These are phyloP conservation scores for Scelioninae gen. 1 DNA, from an alignment of 2,888 invertebrate genomes.

Conservation along the genomic window DNA sequence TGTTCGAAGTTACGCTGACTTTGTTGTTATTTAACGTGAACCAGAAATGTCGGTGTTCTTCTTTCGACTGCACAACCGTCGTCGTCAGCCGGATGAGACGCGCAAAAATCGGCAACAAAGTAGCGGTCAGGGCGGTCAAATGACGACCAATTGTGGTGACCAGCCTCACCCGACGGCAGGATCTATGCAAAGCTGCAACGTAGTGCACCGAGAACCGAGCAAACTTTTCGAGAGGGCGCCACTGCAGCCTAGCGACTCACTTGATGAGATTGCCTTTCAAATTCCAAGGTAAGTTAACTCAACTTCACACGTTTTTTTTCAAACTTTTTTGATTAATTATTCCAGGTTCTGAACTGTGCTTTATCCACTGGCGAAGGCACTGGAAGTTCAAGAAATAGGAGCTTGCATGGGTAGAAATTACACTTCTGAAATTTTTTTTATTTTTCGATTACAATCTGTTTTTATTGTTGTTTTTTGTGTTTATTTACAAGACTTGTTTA, in stretches of 20 bases:
- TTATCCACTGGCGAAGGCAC: no score
- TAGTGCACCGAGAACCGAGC: conserved; percentile 88
- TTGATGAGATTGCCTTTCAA: conserved; percentile 95
- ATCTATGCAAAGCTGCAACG: conserved; percentile 85
- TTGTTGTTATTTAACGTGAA: conserved; percentile 60
- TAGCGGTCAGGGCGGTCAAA: conserved; percentile 79
- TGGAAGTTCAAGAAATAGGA: not conserved
- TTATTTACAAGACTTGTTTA: not conserved
- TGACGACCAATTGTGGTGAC: conserved; percentile 81
- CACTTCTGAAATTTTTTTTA: no score
- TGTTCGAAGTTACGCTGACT: conserved; percentile 27
- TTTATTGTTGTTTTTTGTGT: not conserved
- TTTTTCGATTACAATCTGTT: no score
- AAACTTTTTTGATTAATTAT: conserved; percentile 28
- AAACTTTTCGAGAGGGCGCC: conserved; percentile 93
- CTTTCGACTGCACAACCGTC: conserved; percentile 96
- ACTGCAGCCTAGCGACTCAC: conserved; percentile 93
- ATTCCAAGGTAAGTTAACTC: conserved; percentile 91
- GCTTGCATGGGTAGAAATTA: no score
- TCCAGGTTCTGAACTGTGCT: conserved; percentile 18
- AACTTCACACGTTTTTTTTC: conserved; percentile 52
- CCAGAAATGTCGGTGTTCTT: conserved; percentile 96
- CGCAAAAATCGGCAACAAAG: conserved; percentile 87
- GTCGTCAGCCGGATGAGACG: conserved; percentile 92
- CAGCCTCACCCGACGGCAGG: conserved; percentile 83